These are phyloP conservation scores for Hyphantria cunea DNA, from an alignment of 1,140 invertebrate genomes.

Conservation along the genomic window DNA sequence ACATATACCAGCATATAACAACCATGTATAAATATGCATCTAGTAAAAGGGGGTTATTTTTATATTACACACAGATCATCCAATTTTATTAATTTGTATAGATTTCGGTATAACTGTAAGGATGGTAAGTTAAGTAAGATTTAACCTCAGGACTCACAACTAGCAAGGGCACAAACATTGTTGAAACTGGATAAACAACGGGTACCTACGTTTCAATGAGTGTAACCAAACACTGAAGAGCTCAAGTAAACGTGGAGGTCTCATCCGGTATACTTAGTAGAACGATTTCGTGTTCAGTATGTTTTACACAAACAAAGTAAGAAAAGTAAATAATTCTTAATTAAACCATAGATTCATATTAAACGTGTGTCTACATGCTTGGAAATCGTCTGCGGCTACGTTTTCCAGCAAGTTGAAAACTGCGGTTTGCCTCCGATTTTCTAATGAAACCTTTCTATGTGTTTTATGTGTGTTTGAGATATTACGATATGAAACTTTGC, in stretches of 20 bases:
- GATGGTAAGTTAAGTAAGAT: no score
- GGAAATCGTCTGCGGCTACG: conserved; percentile 7
- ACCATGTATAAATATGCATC: no score
- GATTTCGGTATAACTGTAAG: no score
- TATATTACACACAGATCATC: no score
- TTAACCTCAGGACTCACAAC: no score
- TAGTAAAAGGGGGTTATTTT: no score
- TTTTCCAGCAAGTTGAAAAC: conserved; percentile 18
- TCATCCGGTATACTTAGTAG: no score
- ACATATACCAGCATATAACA: no score
- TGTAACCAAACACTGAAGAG: conserved; percentile 6
- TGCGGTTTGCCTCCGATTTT: conserved; percentile 19
- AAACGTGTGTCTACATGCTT: background rate
- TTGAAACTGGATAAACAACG: no score
- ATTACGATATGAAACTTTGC: background rate
- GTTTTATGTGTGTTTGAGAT: background rate
- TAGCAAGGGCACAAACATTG: no score
- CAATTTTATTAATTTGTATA: no score
- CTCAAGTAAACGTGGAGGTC: background rate
- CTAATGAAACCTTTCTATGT: conserved; percentile 25
- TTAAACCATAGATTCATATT: conserved; percentile 32
- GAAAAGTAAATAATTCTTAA: conserved; percentile 39
- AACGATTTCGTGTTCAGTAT: background rate
- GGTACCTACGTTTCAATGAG: background rate
- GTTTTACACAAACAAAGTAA: conserved; percentile 23